phyloP scores from a whole-genome alignment of 2,888 invertebrate genomes.

The Pollenia labialis region DNA sequence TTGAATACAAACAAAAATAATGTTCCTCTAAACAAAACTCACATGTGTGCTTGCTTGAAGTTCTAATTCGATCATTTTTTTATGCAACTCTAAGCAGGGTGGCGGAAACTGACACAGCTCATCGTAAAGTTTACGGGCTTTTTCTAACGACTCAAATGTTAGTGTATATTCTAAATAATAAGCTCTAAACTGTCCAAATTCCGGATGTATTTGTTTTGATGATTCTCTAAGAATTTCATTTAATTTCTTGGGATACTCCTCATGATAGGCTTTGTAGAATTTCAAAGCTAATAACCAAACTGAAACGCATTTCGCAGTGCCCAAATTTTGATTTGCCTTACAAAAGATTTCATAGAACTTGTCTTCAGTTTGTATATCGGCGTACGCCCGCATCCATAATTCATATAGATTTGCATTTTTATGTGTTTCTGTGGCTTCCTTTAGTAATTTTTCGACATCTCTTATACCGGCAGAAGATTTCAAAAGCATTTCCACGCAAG shows the following conservation, averaged over 20 bases:
- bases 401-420: conserved; percentile 85
- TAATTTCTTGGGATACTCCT: conserved; percentile 76
- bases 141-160: conserved; percentile 82
- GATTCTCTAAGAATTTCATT: conserved; percentile 79
- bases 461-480: conserved; percentile 76
- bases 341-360: conserved; percentile 84
- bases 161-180: conserved; percentile 79
- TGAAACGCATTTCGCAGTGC: conserved; percentile 74
- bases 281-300: conserved; percentile 80
- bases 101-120: conserved; percentile 86
- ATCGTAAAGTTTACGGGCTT: conserved; percentile 87
- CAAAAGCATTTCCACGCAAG: conserved; percentile 83
- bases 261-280: conserved; percentile 79
- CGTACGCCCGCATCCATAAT: conserved; percentile 84
- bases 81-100: conserved; percentile 86
- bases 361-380: conserved; percentile 82
- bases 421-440: conserved; percentile 84
- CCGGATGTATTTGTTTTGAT: conserved; percentile 76
- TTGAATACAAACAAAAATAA: neutral
- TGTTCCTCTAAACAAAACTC: neutral
- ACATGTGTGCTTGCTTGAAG: conserved; percentile 75
- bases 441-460: conserved; percentile 78
- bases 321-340: conserved; percentile 79
- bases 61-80: conserved; percentile 86
- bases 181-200: conserved; percentile 79